Evolutionary conservation across 2,888 invertebrate genomes (phyloP).

Genomic region (Schrankia costaestrigalis): DNA sequence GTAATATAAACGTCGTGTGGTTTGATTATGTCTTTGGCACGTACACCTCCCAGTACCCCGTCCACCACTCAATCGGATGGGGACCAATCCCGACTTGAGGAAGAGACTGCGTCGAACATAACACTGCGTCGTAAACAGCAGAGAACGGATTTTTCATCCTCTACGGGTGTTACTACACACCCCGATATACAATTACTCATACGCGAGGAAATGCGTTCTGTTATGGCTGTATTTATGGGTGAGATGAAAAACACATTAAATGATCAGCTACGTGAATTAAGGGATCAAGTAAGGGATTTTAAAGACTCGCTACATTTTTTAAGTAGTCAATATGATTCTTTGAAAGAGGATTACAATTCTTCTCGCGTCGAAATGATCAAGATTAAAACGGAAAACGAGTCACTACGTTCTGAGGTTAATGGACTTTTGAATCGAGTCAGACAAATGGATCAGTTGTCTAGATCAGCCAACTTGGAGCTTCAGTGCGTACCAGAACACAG

Average conservation of each 20-base stretch:
- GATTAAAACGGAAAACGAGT: not conserved
- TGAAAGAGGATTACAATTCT: not conserved
- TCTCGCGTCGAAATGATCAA: not conserved
- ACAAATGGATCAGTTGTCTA: not conserved
- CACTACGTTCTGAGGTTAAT: not conserved
- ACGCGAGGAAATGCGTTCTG: not conserved
- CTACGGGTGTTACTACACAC: too few relatives aligned
- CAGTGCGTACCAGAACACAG: too few relatives aligned
- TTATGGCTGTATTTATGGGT: not conserved
- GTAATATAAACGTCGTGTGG: too few relatives aligned
- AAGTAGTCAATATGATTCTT: not conserved
- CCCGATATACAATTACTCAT: not conserved
- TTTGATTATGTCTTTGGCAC: too few relatives aligned
- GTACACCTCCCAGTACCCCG: too few relatives aligned
- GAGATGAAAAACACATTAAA: constrained; percentile 1
- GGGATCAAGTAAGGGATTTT: too few relatives aligned
- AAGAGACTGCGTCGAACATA: too few relatives aligned
- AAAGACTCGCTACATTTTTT: not conserved
- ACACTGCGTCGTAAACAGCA: too few relatives aligned
- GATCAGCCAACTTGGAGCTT: not conserved
- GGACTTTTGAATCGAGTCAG: not conserved
- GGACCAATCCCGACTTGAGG: too few relatives aligned
- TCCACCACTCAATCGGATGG: too few relatives aligned
- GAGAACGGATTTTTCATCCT: too few relatives aligned
- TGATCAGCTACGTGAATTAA: not conserved